Conservation (phyloP, 2,113 vertebrate species). For the Etheostoma cragini region DNA sequence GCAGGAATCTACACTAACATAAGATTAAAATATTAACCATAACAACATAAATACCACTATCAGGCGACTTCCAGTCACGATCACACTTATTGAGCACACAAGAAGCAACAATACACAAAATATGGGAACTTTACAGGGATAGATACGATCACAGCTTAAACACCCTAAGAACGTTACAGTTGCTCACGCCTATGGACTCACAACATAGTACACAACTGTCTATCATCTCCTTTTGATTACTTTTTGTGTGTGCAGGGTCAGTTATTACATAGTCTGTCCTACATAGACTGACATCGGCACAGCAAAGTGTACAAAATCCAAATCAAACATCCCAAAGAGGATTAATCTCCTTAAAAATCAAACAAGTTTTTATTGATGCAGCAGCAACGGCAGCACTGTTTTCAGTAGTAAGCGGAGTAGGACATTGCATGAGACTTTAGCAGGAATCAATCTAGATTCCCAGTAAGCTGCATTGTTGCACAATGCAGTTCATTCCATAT, state of each 20-base stretch:
- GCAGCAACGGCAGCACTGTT: neutral
- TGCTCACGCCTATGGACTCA: neutral
- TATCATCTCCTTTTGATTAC: conserved; percentile 10
- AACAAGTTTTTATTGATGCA: conserved; percentile 17
- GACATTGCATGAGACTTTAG: conserved; percentile 22
- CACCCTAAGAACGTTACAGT: neutral
- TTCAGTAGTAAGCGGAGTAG: conserved; percentile 17
- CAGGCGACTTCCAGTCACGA: neutral
- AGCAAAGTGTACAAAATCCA: conserved; percentile 12
- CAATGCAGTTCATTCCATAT: neutral
- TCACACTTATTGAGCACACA: neutral
- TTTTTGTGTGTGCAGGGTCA: neutral
- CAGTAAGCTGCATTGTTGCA: neutral
- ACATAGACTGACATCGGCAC: neutral
- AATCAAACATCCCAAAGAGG: conserved; percentile 24
- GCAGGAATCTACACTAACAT: neutral
- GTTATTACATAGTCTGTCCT: conserved; percentile 29
- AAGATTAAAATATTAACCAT: neutral
- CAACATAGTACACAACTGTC: conserved; percentile 21
- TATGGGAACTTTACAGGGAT: neutral
- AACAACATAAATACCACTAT: neutral
- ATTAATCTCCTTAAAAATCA: conserved; percentile 54
- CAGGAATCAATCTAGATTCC: neutral
- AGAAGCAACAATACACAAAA: neutral
- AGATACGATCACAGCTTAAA: neutral